Base-by-base conservation (phyloP, 2,113 vertebrate genomes). In the Chamaea fasciata region DNA sequence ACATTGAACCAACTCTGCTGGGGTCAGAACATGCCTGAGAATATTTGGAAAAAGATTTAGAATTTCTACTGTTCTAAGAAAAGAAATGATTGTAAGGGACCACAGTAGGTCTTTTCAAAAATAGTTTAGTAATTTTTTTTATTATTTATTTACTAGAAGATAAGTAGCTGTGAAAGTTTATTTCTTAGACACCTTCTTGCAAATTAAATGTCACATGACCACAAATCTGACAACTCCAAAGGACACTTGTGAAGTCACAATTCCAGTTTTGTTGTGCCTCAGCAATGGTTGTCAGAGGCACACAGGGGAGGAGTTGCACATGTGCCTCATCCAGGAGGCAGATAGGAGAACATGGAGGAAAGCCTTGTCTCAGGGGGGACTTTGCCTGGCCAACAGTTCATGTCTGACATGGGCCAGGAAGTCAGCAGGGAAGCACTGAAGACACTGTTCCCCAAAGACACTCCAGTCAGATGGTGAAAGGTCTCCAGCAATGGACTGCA, bases 261-360 rank as follows among this genome's bases (percentile, higher is more conserved):
- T n/a, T 52, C 37, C 37, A 52, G 4, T n/a, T 78, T 28, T 41
- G 18, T 13, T 41, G 10, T 41, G 11, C 30, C 37, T 42, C 37
- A 52, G 5, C 18, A 28, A 17, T 6, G 7, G 5, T 5, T 52
- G 47, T 13, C 23, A 52, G 37, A 52, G 30, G 30, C 18, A 10
- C 2, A 0, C 6, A 1, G 10, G 22, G 12, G 23, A 33, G 16
- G 11, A 9, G 11, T 8, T 37, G n/a, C 13, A 15, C 6, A 15
- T 33, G 22, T 52, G 23, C 6, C 35, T 13, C 16, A 23, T 41
- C 30, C 37, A 8, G 30, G 23, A 52, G 17, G 13, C 35, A 27
- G 23, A 10, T 8, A 77, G 35, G 30, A 63, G 46, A 76, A 49
- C 28, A 21, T 4, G 30, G 10, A 49, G 16, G 4, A 37, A 37